Base-by-base conservation (phyloP, 2,888 invertebrate species). In the Rhamnusium bicolor region DNA sequence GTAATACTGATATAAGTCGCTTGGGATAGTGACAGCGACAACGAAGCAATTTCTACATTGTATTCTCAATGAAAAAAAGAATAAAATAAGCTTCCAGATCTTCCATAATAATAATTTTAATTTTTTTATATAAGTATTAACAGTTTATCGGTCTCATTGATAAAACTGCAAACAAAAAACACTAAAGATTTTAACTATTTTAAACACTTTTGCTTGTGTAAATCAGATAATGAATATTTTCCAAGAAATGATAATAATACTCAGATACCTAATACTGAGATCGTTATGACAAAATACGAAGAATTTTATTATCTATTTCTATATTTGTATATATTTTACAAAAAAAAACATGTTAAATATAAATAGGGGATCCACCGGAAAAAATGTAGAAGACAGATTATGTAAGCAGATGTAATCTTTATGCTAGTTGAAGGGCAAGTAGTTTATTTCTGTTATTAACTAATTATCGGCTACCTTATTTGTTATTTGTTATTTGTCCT, bases 241-340 rank as follows among this genome's bases (percentile, higher is more conserved):
- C 32, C 5, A 2, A 12, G 32, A 32, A 32, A 32, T 32, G 32
- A 32, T 32, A 32, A 32, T 32, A 32, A 32, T 10, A 10, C 12
- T 32, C 8, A 32, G 12, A 32, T 32, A 32, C 32, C 1, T 32
- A 12, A 10, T 32, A 10, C 32, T 32, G 10, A 10, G 10, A 32
- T 8, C 1, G 12, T 32, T 10, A 32, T 69, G 69, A 69, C 69
- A 51, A 69, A 49, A 51, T 69, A 69, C 61, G 21, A n/a, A 24
- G 69, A 69, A 69, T 69, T 69, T 27, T 16, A 46, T 69, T 51
- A 69, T 69, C 69, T 21, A 24, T 16, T 56, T 10, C 29, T 24
- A 29, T 53, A 53, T 53, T 53, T 53, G 21, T 32, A 32, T 32
- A 32, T 8, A 10, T 32, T 32, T 32, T 10, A 32, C n/a, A n/a